Conservation (phyloP, 2,888 invertebrate genomes). For the Hydroisotoma schaefferi region DNA sequence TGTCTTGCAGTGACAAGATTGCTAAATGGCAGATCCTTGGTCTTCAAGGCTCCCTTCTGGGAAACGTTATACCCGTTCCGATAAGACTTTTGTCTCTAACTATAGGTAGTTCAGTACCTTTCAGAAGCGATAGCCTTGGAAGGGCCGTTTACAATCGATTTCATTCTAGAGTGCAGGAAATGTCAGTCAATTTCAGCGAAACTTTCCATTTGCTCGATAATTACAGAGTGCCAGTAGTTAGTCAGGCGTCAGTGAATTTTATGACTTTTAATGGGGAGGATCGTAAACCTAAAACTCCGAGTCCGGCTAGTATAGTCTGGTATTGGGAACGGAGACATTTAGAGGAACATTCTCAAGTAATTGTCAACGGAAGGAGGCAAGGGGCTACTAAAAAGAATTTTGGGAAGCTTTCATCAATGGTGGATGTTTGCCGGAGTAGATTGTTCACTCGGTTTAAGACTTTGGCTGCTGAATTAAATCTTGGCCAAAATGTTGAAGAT, state of each 20-base stretch:
- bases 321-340: constrained; percentile 45
- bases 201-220: neutral
- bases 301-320: constrained; percentile 64
- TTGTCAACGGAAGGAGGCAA: constrained; percentile 72
- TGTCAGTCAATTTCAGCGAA: neutral
- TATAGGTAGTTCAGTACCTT: constrained; percentile 65
- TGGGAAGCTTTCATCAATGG: constrained; percentile 51
- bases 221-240: neutral
- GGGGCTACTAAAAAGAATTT: constrained; percentile 69
- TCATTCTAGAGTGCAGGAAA: neutral
- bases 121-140: constrained; percentile 60
- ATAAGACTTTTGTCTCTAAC: constrained; percentile 68
- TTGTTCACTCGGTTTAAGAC: constrained; percentile 13
- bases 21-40: constrained; percentile 84
- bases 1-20: constrained; percentile 93
- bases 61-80: constrained; percentile 62
- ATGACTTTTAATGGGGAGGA: constrained; percentile 35
- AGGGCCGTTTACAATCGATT: constrained; percentile 56
- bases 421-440: constrained; percentile 55
- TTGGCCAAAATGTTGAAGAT: neutral
- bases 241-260: constrained; percentile 21
- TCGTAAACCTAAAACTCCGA: constrained; percentile 54
- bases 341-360: constrained; percentile 57
- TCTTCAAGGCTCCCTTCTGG: constrained; percentile 74
- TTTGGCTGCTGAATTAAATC: neutral